phyloP scores from a whole-genome alignment of 2,113 vertebrate genomes.

The Nannospalax galili region DNA sequence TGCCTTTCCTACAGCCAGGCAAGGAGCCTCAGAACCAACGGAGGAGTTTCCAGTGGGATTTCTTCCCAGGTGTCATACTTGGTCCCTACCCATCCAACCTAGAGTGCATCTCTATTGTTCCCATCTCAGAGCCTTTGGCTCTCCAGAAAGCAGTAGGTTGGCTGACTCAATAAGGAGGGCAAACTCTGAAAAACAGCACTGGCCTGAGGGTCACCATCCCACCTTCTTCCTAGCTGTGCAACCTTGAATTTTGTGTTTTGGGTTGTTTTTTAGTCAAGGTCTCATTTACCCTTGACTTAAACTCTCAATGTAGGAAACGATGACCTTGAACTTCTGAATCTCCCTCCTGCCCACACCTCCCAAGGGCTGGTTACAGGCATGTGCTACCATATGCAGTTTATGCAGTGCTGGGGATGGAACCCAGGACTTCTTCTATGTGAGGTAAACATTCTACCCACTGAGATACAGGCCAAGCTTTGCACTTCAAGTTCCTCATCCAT shows the following conservation, averaged over 20 bases:
- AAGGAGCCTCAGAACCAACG: neutral
- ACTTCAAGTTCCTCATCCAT: neutral
- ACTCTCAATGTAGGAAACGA: neutral
- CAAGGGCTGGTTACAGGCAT: neutral
- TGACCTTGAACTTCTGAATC: neutral
- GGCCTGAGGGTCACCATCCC: neutral
- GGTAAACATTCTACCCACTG: neutral
- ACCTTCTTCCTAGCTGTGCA: neutral
- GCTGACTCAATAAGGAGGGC: neutral
- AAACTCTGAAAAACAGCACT: neutral
- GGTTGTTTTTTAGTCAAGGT: neutral
- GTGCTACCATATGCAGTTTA: neutral
- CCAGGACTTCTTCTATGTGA: neutral
- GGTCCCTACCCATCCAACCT: neutral
- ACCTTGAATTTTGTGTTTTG: neutral
- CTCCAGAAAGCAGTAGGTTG: neutral
- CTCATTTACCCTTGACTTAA: neutral
- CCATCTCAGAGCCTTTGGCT: neutral
- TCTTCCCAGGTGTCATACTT: neutral
- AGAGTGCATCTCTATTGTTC: neutral
- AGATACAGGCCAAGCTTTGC: neutral
- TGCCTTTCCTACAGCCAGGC: neutral
- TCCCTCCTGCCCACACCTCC: neutral
- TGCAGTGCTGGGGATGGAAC: neutral
- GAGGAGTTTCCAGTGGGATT: neutral